These are phyloP conservation scores for Latrodectus hesperus DNA, from an alignment of 2,888 invertebrate genomes.

Conservation along the genomic window DNA sequence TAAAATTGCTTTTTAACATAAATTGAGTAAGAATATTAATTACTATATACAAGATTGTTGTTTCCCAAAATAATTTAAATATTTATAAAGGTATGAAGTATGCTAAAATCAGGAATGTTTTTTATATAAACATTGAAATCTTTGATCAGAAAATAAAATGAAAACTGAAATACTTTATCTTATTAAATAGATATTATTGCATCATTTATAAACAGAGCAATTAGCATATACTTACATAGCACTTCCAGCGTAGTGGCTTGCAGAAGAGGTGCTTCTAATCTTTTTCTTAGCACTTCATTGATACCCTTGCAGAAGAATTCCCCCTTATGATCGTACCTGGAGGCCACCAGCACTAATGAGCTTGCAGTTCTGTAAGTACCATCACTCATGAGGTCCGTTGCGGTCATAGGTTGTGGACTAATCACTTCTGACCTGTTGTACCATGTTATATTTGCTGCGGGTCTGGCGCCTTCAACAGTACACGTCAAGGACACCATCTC, in stretches of 20 bases:
- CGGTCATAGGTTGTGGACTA: constrained; percentile 64
- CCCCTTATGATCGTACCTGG: constrained; percentile 71
- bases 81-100: too few relatives aligned
- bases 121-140: too few relatives aligned
- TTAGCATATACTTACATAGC: constrained; percentile 83
- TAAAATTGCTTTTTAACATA: too few relatives aligned
- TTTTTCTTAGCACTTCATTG: constrained; percentile 85
- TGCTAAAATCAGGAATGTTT: too few relatives aligned
- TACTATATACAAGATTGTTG: too few relatives aligned
- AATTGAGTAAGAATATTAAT: too few relatives aligned
- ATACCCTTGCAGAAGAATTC: constrained; percentile 75
- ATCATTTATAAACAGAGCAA: too few relatives aligned
- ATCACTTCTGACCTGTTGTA: constrained; percentile 79
- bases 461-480: constrained; percentile 85
- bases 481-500: constrained; percentile 87
- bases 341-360: constrained; percentile 71
- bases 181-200: too few relatives aligned
- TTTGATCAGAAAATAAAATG: too few relatives aligned
- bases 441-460: constrained; percentile 89
- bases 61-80: too few relatives aligned
- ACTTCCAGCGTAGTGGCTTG: constrained; percentile 85
- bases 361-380: constrained; percentile 71
- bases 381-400: constrained; percentile 71
- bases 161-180: too few relatives aligned
- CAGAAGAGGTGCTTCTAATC: constrained; percentile 84